These are phyloP conservation scores for Adelphocoris suturalis DNA, from an alignment of 2,888 invertebrate species.

Conservation along the genomic window DNA sequence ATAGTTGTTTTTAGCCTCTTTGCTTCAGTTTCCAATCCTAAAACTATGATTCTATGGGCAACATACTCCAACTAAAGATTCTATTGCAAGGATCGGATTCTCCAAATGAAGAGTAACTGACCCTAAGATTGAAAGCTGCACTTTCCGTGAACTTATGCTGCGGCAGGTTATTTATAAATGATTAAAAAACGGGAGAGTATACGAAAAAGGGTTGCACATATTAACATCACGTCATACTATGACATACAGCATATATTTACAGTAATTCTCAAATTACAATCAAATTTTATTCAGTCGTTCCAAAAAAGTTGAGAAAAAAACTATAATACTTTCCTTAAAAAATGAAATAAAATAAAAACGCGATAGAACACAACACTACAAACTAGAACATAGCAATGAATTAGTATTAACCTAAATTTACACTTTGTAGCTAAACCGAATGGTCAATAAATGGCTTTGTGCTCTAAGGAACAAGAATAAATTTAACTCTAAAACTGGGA, in stretches of 20 bases:
- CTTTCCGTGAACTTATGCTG: too few species aligned
- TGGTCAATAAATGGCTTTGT: constrained; percentile 19
- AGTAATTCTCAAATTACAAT: neutral
- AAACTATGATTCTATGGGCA: too few species aligned
- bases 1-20: too few species aligned
- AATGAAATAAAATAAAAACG: neutral
- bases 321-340: constrained; percentile 29
- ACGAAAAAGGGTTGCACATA: too few species aligned
- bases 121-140: too few species aligned
- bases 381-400: neutral
- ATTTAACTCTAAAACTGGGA: constrained; percentile 21
- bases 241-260: neutral
- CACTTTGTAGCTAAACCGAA: constrained; percentile 6
- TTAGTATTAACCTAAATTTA: neutral
- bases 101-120: too few species aligned
- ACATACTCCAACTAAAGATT: too few species aligned
- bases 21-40: too few species aligned
- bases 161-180: too few species aligned
- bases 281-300: constrained; percentile 27
- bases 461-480: constrained; percentile 11
- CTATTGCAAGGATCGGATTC: too few species aligned
- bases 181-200: too few species aligned
- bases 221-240: too few species aligned
- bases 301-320: constrained; percentile 5
- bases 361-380: neutral